Evolutionary conservation across 1,140 invertebrate species (phyloP), one percentile per base, ranked within the genome.

Genomic region (Procambarus clarkii): DNA sequence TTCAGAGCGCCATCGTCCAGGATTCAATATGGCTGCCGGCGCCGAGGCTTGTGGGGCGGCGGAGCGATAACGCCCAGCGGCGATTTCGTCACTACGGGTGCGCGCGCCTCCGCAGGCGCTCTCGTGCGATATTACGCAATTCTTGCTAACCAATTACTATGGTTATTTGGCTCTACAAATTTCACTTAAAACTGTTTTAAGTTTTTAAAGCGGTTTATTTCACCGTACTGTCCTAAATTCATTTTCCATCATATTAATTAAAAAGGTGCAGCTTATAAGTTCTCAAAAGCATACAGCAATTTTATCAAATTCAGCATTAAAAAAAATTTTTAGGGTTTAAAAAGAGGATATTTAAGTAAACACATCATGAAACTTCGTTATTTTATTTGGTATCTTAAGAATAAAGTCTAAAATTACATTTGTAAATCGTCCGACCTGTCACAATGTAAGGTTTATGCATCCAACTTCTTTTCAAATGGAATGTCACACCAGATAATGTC

Each of bases 351-450:
- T 34, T 1, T 34, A 34, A 34, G 34, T 34, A 34, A 34, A 34
- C 34, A 34, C 34, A 34, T 34, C 1, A 69, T 69, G 64, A 69
- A 69, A 54, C 50, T 54, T 69, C 34, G 21, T 21, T 5, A 69
- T 46, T 85, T 85, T 85, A 85, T 85, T 34, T 85, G 60, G 74
- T 15, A 74, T 46, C 83, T 74, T 85, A 85, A 71, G 44, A 71
- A n/a, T 85, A 85, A 74, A 24, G 50, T 69, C 83, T 85, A 85
- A 74, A 85, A 85, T 76, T 85, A 85, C 83, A 85, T 85, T 85
- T 85, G 83, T 85, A 69, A 34, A 74, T 85, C 50, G 46, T 74
- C 69, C 69, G n/a, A 74, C 44, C 82, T 48, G 48, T 74, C 69
- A 74, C 69, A 48, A 44, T 48, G 48, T 69, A n/a, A 74, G 45